phyloP scores from a whole-genome alignment of 1,140 invertebrate genomes.

The Octopus bimaculoides region DNA sequence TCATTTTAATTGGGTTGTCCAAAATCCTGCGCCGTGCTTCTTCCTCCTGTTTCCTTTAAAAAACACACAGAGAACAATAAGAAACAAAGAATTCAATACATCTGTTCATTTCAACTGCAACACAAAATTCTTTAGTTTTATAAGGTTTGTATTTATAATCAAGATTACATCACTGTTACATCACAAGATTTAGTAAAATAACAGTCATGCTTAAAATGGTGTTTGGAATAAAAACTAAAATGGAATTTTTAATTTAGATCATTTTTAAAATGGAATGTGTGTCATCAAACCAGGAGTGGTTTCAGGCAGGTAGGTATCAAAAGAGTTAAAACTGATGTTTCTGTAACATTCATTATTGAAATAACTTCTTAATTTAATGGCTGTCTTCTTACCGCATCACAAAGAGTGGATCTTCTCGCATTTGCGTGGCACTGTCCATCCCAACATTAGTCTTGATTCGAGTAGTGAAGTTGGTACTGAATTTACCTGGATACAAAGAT shows the following conservation, averaged over 20 bases:
- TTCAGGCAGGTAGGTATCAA: too few relatives aligned
- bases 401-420: constrained; percentile 86
- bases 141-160: too few relatives aligned
- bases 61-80: background rate
- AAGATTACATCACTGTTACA: too few relatives aligned
- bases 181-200: too few relatives aligned
- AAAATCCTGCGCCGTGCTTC: constrained; percentile 76
- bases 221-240: too few relatives aligned
- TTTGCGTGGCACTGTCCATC: constrained; percentile 63
- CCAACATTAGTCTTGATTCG: constrained; percentile 48
- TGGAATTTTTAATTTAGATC: background rate
- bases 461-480: constrained; percentile 43
- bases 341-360: background rate
- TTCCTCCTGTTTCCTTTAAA: constrained; percentile 71
- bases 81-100: too few relatives aligned
- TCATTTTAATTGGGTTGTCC: constrained; percentile 87
- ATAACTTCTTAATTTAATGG: background rate
- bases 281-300: too few relatives aligned
- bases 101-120: too few relatives aligned
- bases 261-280: background rate
- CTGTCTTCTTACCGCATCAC: constrained; percentile 63
- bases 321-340: background rate
- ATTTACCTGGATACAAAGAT: constrained; percentile 28
- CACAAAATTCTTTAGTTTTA: too few relatives aligned
- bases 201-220: too few relatives aligned